Evolutionary conservation across 2,797 vertebrate genomes (phyloP).

Genomic region (Alcedo quadribrachys): DNA sequence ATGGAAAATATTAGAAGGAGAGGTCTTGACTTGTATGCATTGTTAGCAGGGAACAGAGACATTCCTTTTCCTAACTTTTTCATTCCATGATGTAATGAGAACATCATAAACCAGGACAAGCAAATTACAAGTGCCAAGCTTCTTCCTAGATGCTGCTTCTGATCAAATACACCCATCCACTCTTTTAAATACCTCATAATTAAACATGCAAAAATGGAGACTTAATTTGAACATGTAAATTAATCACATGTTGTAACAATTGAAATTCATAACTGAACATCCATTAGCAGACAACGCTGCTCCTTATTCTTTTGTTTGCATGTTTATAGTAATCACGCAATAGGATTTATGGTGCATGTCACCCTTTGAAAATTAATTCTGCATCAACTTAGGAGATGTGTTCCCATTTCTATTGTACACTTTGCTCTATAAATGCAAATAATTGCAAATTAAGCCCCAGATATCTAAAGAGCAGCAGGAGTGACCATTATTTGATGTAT

Average conservation of each 20-base stretch:
- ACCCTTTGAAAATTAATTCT: conserved; percentile 66
- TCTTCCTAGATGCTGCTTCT: conserved; percentile 39
- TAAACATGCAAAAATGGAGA: conserved; percentile 57
- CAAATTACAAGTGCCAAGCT: conserved; percentile 23
- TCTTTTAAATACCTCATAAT: conserved; percentile 65
- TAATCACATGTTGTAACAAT: conserved; percentile 68
- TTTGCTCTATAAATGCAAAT: conserved; percentile 61
- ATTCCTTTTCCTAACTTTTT: conserved; percentile 41
- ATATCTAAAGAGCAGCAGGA: conserved; percentile 36
- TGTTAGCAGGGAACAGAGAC: conserved; percentile 36
- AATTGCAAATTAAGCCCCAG: conserved; percentile 66
- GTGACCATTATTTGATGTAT: not conserved
- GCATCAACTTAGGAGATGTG: conserved; percentile 42
- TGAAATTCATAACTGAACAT: conserved; percentile 59
- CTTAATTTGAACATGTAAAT: conserved; percentile 73
- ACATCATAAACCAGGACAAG: conserved; percentile 49
- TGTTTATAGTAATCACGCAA: conserved; percentile 65
- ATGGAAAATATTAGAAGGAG: not conserved
- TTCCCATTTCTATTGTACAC: conserved; percentile 62
- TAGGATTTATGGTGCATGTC: conserved; percentile 60
- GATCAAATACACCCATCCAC: conserved; percentile 38
- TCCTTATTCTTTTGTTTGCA: conserved; percentile 70
- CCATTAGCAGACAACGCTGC: conserved; percentile 66
- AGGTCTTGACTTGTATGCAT: conserved; percentile 7
- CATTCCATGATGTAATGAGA: conserved; percentile 52